Base-by-base conservation (phyloP, 2,113 vertebrate genomes). In the Dipodomys stephensi region DNA sequence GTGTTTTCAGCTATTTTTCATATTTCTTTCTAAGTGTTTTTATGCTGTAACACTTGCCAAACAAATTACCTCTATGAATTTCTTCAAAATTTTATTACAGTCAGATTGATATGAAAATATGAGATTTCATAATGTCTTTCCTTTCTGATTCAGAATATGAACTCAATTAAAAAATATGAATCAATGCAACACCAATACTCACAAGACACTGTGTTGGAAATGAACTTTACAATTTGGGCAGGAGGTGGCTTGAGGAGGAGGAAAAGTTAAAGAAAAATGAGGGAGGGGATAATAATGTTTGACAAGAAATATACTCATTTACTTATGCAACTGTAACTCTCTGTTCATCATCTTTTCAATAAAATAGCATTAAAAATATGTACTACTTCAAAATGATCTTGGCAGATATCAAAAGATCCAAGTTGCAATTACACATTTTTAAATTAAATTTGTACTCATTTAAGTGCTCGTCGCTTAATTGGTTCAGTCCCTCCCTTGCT, bases 361-460 rank as follows among this genome's bases (percentile, higher is more conserved):
- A 16, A 57, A 57, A 57, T 57, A 15, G 15, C 12, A 57, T 57
- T 57, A 57, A 57, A 49, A 57, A 57, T 57, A 57, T 57, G 53
- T 57, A 4, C 53, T 44, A 12, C 11, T 62, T 85, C 60, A 82
- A 95, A 93, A 90, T 49, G 79, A 69, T 92, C 60, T 93, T 93
- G 15, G 57, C 22, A 67, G 49, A 94, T 93, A 60, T 90, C 60
- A 95, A 87, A 46, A 77, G 85, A 93, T 65, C 7, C 67, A 93
- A 83, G 10, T 88, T 12, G 15, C 39, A 96, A 74, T 90, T 95
- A 93, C 28, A 73, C 28, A 85, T 62, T 80, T 82, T 80, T 62
- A 25, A 92, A 88, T 87, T 86, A 85, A 94, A 68, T 79, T 94
- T 92, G 46, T 71, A 25, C n/a, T 91, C 60, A 80, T 91, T 60